Base-by-base conservation (phyloP, 2,797 vertebrate species). In the Amniataba percoides region DNA sequence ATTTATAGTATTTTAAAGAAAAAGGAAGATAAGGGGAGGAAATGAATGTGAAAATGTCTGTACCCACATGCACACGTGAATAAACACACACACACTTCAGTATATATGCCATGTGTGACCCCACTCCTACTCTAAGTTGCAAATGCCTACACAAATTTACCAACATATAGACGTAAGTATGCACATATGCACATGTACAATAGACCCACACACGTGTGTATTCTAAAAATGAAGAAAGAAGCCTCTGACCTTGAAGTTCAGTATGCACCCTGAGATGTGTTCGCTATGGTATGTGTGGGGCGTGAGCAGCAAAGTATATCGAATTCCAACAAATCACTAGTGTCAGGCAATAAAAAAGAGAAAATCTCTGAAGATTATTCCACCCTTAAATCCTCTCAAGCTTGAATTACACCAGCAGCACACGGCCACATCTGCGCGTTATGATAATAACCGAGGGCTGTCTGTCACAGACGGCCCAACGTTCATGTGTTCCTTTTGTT, bases 161-260 rank as follows among this genome's bases (percentile, higher is more conserved):
- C 1, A 48, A 25, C 1, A 39, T 53, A 42, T 4, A 39, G 10
- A 34, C 77, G 46, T 14, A 27, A 57, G 60, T 25, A 52, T 75
- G 27, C 10, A 72, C 6, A 49, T 16, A 21, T 45, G 6, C 36
- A 52, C 52, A 40, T 23, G 56, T 48, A 25, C 31, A 62, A 19
- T 6, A 31, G 13, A 58, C 2, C 18, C 9, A 27, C 49, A 76
- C 10, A 43, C 39, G 11, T 19, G 2, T 27, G n/a, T 45, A 2
- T 62, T 65, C 36, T 45, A 34, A 39, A 43, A 64, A 69, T 40
- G 27, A 42, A 23, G 42, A 45, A 40, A 48, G 39, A 42, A 7
- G 18, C 2, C 7, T 71, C 40, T 88, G 89, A 89, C 88, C 87
- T 88, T 91, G 83, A 84, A 42, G 23, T 48, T 49, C 7, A 40